Evolutionary conservation across 2,888 invertebrate genomes (phyloP).

Genomic region (Eristalinus sepulchralis): DNA sequence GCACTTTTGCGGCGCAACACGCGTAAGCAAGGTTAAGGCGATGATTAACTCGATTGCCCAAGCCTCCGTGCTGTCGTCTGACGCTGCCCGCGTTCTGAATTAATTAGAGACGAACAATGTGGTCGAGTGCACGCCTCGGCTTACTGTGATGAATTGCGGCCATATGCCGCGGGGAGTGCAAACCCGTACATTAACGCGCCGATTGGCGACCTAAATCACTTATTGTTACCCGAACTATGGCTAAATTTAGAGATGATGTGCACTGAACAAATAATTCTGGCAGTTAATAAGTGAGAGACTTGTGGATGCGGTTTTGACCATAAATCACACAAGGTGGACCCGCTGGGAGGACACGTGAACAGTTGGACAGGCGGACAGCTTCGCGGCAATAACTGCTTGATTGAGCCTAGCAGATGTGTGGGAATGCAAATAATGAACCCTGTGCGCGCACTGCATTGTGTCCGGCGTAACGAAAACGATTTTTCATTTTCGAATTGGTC

Average conservation of each 20-base stretch:
- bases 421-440: slow-evolving; percentile 37
- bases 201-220: slow-evolving; percentile 20
- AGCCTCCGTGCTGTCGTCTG: not conserved
- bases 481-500: slow-evolving; percentile 64
- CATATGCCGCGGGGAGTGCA: slow-evolving; percentile 35
- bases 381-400: slow-evolving; percentile 37
- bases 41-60: slow-evolving; percentile 57
- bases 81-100: not conserved
- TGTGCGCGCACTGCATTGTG: not conserved
- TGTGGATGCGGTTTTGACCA: slow-evolving; percentile 20
- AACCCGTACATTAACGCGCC: slow-evolving; percentile 17
- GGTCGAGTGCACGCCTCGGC: not conserved
- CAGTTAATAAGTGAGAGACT: slow-evolving; percentile 39
- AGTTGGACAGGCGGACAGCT: not conserved
- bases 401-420: slow-evolving; percentile 48
- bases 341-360: not conserved
- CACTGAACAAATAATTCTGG: slow-evolving; percentile 34
- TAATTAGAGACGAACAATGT: not conserved
- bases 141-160: slow-evolving; percentile 45
- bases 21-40: slow-evolving; percentile 64
- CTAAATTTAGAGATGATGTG: slow-evolving; percentile 49
- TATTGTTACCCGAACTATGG: not conserved
- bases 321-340: slow-evolving; percentile 6
- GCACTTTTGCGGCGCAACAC: slow-evolving; percentile 31
- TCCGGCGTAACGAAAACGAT: slow-evolving; percentile 42